Percentiles rank a stretch among this genome's conserved stretches.
phyloP scores from a whole-genome alignment of 2,113 vertebrate genomes.

The Muntiacus reevesi region DNA sequence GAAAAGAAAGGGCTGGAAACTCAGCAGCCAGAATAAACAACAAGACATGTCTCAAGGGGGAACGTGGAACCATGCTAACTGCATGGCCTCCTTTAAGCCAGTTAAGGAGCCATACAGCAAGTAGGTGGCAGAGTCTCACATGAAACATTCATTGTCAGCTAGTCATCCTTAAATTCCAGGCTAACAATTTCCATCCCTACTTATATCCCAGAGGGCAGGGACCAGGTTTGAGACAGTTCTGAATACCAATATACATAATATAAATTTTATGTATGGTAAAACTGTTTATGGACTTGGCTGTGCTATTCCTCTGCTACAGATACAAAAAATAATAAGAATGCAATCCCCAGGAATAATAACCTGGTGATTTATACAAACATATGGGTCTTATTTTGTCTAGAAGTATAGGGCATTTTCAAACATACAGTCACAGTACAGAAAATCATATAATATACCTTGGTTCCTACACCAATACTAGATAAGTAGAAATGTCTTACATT shows the following conservation, averaged over 20 bases:
- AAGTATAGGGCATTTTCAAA: slow-evolving; percentile 32
- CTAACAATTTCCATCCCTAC: slow-evolving; percentile 37
- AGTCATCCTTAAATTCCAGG: slow-evolving; percentile 43
- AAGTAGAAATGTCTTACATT: not conserved
- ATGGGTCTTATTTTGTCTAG: slow-evolving; percentile 7
- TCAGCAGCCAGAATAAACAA: slow-evolving; percentile 40
- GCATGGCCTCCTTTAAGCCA: slow-evolving; percentile 4
- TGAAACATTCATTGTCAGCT: slow-evolving; percentile 29
- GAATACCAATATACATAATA: slow-evolving; percentile 35
- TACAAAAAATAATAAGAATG: slow-evolving; percentile 23
- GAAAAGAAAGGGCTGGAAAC: slow-evolving; percentile 27
- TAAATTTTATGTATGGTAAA: slow-evolving; percentile 37
- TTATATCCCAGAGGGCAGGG: slow-evolving; percentile 8
- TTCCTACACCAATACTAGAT: not conserved
- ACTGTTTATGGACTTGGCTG: not conserved
- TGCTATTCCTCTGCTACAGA: not conserved
- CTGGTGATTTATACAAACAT: slow-evolving; percentile 6
- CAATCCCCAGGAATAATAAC: not conserved
- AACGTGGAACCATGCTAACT: not conserved
- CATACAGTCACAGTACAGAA: not conserved
- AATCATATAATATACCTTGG: not conserved
- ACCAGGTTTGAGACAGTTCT: slow-evolving; percentile 23
- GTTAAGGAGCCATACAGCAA: slow-evolving; percentile 16
- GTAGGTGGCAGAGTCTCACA: slow-evolving; percentile 35
- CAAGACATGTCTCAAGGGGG: not conserved